Percentiles rank a stretch among this genome's conserved stretches.
Conservation (phyloP, 2,888 invertebrate species). For the Heteromyza rotundicornis region DNA sequence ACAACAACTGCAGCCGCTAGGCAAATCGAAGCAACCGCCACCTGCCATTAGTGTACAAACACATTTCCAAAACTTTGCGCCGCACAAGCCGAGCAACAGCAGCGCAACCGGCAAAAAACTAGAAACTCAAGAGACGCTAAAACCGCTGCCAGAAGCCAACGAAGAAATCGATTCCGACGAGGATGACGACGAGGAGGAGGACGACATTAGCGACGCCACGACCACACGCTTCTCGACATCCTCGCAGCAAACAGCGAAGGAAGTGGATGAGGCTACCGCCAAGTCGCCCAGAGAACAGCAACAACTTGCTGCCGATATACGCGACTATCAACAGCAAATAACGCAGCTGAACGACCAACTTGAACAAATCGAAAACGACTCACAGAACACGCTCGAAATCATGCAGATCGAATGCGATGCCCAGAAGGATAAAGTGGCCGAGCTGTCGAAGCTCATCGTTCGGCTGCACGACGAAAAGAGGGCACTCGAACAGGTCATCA, state of each 20-base stretch:
- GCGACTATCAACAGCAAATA: constrained; percentile 18
- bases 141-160: neutral
- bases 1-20: neutral
- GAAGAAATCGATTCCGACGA: constrained; percentile 1
- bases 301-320: neutral
- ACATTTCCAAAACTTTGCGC: constrained; percentile 22
- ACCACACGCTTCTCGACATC: neutral
- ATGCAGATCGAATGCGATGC: constrained; percentile 52
- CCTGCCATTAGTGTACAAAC: constrained; percentile 24
- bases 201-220: neutral
- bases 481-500: constrained; percentile 34
- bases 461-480: constrained; percentile 43
- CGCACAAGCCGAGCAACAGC: constrained; percentile 16
- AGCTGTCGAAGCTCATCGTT: constrained; percentile 38
- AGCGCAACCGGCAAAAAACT: constrained; percentile 28
- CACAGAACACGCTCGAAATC: constrained; percentile 47
- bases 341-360: constrained; percentile 30
- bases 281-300: neutral
- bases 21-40: neutral
- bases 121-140: constrained; percentile 32
- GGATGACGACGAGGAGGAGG: constrained; percentile 10
- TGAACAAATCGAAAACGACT: constrained; percentile 31
- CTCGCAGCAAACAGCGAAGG: neutral
- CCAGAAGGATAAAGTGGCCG: constrained; percentile 43
- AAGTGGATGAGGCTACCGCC: neutral